Conservation (phyloP, 2,797 vertebrate species). For the Odontamblyopus lacepedii region DNA sequence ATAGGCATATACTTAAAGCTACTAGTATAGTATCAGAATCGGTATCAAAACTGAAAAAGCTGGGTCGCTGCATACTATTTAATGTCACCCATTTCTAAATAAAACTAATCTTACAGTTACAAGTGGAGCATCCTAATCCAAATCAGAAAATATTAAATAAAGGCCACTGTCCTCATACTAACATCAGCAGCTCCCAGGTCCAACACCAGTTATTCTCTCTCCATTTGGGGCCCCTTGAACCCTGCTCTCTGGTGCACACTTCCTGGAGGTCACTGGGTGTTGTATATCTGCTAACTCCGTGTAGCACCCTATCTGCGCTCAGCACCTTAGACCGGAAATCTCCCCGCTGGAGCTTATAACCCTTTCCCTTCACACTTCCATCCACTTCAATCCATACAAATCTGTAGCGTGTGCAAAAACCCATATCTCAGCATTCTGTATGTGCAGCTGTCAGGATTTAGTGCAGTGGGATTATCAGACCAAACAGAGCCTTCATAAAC, state of each 20-base stretch:
- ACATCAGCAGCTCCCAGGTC: not conserved
- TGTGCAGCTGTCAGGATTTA: constrained; percentile 23
- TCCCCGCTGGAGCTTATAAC: constrained; percentile 30
- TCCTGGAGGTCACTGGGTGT: constrained; percentile 26
- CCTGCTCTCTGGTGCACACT: constrained; percentile 9
- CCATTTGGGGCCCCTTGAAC: not conserved
- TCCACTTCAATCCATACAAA: constrained; percentile 38
- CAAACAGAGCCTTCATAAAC: not conserved
- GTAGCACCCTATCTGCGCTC: constrained; percentile 42
- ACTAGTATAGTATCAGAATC: too few relatives aligned
- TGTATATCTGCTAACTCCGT: constrained; percentile 21
- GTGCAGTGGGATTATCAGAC: constrained; percentile 14
- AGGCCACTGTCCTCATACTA: not conserved
- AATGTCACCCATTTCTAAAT: too few relatives aligned
- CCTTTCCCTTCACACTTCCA: constrained; percentile 30
- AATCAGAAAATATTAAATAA: not conserved
- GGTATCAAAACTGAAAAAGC: too few relatives aligned
- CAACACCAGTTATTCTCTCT: constrained; percentile 1
- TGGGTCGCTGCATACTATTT: too few relatives aligned
- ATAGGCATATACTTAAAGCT: too few relatives aligned
- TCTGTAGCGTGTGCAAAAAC: constrained; percentile 21
- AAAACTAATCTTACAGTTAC: not conserved
- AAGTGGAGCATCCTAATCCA: not conserved
- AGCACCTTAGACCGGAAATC: constrained; percentile 49
- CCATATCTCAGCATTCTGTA: constrained; percentile 16